Base-by-base conservation (phyloP, 2,888 invertebrate species). In the Heliconius sara region DNA sequence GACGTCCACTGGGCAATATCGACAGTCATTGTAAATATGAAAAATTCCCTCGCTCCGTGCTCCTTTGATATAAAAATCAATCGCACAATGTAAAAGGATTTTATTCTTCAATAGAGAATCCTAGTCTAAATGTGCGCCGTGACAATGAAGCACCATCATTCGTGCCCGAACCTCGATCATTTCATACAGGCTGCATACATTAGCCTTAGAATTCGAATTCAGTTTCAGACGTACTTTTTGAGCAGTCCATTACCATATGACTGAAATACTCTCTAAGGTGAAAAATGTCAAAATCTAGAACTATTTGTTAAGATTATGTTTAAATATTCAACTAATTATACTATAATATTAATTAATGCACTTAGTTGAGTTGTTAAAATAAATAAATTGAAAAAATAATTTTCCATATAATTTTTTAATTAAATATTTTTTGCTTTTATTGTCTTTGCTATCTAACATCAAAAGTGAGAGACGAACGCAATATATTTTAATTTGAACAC, bases 131-230 rank as follows among this genome's bases (percentile, higher is more conserved):
- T 78, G 65, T 80, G 39, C 74, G 52, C 66, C 73, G 73, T 77
- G 74, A 82, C 80, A 78, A 80, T 82, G 80, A 68, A 71, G 78
- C 71, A 71, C 65, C 79, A 80, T 80, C 77, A 68, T 79, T 77
- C 65, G 68, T 65, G 57, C 60, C 67, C 30, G 39, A 77, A 80
- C 68, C 68, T 77, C 13, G 77, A 70, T 57, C 76, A 81, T 66
- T 79, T 65, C 66, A 66, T 68, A 72, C 60, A 74, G 47, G 63
- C 73, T 72, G 72, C 47, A 75, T 75, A 68, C 72, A n/a, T 70
- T 70, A 43, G 80, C 78, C 72, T 67, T 65, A 75, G 34, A 65
- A 74, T 74, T 70, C 57, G n/a, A 65, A 66, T 76, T 60, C 76
- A 57, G 73, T 76, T 72, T 68, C 60, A 70, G 67, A 66, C 68